Base-by-base conservation (phyloP, 2,888 invertebrate species). In the Falcaria lacertinaria region DNA sequence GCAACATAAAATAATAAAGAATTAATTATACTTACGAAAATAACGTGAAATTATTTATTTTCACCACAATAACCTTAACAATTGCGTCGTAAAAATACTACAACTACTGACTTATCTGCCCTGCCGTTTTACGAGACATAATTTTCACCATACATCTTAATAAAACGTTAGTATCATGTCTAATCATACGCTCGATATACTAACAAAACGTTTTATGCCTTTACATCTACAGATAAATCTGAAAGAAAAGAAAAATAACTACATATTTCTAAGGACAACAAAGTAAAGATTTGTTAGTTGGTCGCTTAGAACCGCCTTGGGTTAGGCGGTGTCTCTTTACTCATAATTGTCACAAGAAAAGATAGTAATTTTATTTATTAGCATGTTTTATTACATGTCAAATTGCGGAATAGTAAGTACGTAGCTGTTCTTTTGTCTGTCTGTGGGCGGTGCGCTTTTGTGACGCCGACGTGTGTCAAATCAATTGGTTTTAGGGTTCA, bases 341-440 rank as follows among this genome's bases (percentile, higher is more conserved):
- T 61, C 51, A 60, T 65, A 62, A 73, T 75, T 70, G 68, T 72
- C 70, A 64, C 50, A 58, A 47, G 54, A 52, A 62, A 68, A 66
- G 76, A 67, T 68, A 72, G 77, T 79, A 84, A 86, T 85, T 86
- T 87, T 80, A 87, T 88, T 88, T 87, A 87, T 87, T 86, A 78
- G 70, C 68, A 39, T 63, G 71, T 76, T 81, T 86, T 83, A 79
- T 69, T 60, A 71, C 59, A 57, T 67, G 76, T 79, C 74, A 77
- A 74, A 80, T 80, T 81, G 80, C 75, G 73, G 75, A 74, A 77
- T 75, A 65, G 70, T 66, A 60, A 65, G 70, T 66, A 60, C 57
- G 45, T 42, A 54, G 37, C 43, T 45, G 40, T 40, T 38, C 52
- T 60, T 57, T 64, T 60, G 66, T 64, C 45, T 52, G 61, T 44